Evolutionary conservation across 2,797 vertebrate species (phyloP).

Genomic region (Avahi laniger): DNA sequence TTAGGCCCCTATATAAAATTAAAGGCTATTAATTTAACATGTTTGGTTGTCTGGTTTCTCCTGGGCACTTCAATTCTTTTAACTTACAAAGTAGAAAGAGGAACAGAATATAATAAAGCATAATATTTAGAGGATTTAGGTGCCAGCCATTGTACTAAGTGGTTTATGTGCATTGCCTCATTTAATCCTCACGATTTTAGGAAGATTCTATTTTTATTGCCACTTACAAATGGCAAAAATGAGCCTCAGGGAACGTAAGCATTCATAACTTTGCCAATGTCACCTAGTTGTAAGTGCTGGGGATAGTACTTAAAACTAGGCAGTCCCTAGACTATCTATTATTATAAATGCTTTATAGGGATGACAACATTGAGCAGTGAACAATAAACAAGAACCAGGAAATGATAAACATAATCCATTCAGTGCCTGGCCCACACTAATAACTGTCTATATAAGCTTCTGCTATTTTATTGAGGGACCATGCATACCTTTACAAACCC

Average conservation of each 20-base stretch:
- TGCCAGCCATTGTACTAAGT: neutral
- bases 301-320: neutral
- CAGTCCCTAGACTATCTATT: neutral
- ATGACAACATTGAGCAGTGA: neutral
- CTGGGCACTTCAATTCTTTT: neutral
- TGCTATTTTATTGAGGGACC: neutral
- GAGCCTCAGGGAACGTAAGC: neutral
- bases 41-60: conserved; percentile 12
- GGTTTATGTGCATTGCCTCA: neutral
- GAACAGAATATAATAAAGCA: neutral
- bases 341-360: neutral
- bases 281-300: too few relatives aligned
- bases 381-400: neutral
- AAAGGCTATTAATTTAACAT: neutral
- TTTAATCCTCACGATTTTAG: neutral
- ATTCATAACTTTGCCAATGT: neutral
- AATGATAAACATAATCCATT: neutral
- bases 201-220: neutral
- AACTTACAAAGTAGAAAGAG: neutral
- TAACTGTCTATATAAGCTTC: neutral
- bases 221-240: neutral
- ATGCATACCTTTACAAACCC: neutral
- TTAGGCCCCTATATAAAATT: neutral
- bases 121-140: neutral
- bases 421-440: neutral